Percentiles rank a stretch among this genome's conserved stretches.
Conservation (phyloP, 2,888 invertebrate genomes). For the Nemapogon koenigi region DNA sequence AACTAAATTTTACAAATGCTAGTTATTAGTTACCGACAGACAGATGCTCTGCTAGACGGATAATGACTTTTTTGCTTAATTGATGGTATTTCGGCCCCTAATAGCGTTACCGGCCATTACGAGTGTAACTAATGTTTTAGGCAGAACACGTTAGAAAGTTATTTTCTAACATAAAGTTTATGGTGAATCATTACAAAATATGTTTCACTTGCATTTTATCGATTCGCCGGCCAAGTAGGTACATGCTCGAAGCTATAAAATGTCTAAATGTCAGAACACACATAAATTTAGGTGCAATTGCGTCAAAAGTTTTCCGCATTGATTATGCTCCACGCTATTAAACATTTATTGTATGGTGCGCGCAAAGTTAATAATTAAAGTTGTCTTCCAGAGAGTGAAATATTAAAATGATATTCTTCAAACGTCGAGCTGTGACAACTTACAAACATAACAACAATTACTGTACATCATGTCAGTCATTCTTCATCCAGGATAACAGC, state of each 20-base stretch:
- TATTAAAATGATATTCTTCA: no score
- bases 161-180: slow-evolving; percentile 18
- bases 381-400: no score
- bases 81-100: slow-evolving; percentile 13
- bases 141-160: slow-evolving; percentile 9
- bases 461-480: no score
- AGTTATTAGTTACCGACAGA: slow-evolving; percentile 23
- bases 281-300: no score
- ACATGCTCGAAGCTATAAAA: background rate
- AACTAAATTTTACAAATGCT: slow-evolving; percentile 18
- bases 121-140: slow-evolving; percentile 8
- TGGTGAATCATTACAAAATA: slow-evolving; percentile 21
- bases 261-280: slow-evolving; percentile 1
- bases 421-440: no score
- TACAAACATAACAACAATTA: no score
- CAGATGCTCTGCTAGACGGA: slow-evolving; percentile 21
- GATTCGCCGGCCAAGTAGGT: slow-evolving; percentile 13
- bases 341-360: no score
- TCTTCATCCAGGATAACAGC: no score
- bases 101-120: slow-evolving; percentile 8
- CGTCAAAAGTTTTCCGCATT: no score
- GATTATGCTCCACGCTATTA: no score
- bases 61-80: slow-evolving; percentile 31
- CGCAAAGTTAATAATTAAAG: no score
- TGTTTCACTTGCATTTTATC: slow-evolving; percentile 22